Evolutionary conservation across 1,140 invertebrate genomes (phyloP).

Genomic region (Andricus grossulariae): DNA sequence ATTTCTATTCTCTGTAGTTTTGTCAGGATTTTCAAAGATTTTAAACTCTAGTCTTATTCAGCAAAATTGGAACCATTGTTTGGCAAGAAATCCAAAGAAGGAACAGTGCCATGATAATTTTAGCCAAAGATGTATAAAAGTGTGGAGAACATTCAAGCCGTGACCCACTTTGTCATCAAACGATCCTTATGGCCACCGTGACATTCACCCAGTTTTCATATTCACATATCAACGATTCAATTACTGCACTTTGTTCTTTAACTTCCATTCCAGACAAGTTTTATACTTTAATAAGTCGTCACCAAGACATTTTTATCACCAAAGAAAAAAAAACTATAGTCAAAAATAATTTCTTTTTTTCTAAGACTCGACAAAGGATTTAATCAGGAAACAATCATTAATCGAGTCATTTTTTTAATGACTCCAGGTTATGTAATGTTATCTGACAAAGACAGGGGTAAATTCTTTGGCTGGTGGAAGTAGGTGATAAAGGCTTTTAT

Average conservation of each 20-base stretch:
- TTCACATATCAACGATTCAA: constrained; percentile 9
- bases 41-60: background rate
- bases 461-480: background rate
- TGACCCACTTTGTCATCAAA: constrained; percentile 52
- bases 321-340: too few relatives aligned
- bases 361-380: background rate
- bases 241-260: background rate
- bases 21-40: too few relatives aligned
- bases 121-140: constrained; percentile 28
- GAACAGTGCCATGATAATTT: constrained; percentile 8
- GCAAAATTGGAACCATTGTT: constrained; percentile 10
- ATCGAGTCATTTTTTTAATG: background rate
- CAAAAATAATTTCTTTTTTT: background rate
- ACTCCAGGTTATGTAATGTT: constrained; percentile 4
- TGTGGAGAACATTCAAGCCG: constrained; percentile 38
- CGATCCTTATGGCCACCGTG: constrained; percentile 34
- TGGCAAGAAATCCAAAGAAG: constrained; percentile 11
- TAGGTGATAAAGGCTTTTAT: constrained; percentile 16
- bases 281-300: background rate
- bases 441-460: constrained; percentile 1
- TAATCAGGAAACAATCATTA: background rate
- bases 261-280: background rate
- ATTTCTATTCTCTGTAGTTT: too few relatives aligned
- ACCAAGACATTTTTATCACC: background rate
- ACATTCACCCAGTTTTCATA: constrained; percentile 57